phyloP scores from a whole-genome alignment of 2,113 vertebrate genomes.

The Crocuta crocuta region DNA sequence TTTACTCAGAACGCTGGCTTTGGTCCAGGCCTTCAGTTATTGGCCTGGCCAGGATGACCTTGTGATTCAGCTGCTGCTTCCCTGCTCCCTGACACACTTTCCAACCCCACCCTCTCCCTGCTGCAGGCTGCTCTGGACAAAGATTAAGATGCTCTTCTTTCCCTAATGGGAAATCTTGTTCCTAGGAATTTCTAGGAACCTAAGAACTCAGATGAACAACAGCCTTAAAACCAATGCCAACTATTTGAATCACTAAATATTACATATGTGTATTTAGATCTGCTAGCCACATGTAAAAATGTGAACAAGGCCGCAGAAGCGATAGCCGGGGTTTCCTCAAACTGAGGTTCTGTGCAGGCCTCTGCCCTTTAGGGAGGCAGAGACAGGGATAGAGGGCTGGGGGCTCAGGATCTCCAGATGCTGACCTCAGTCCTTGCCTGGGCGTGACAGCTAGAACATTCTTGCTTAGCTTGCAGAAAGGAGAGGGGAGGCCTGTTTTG shows the following conservation, averaged over 20 bases:
- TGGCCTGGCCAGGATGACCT: background rate
- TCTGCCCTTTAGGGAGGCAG: background rate
- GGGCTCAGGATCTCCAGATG: background rate
- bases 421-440: background rate
- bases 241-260: background rate
- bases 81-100: background rate
- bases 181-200: constrained; percentile 50
- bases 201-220: constrained; percentile 5
- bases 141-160: constrained; percentile 30
- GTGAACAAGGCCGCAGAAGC: background rate
- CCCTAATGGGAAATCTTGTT: background rate
- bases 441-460: background rate
- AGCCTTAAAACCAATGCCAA: constrained; percentile 9
- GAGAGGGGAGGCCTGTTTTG: background rate
- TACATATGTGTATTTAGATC: background rate
- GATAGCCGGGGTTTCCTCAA: background rate
- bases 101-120: background rate
- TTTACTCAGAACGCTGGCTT: constrained; percentile 38
- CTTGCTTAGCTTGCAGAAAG: background rate
- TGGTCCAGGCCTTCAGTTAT: constrained; percentile 26
- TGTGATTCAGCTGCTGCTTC: constrained; percentile 31
- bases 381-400: background rate
- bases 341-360: background rate
- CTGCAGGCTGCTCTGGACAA: background rate
- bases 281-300: background rate